Base-by-base conservation (phyloP, 2,797 vertebrate genomes). In the Pagetopsis macropterus region DNA sequence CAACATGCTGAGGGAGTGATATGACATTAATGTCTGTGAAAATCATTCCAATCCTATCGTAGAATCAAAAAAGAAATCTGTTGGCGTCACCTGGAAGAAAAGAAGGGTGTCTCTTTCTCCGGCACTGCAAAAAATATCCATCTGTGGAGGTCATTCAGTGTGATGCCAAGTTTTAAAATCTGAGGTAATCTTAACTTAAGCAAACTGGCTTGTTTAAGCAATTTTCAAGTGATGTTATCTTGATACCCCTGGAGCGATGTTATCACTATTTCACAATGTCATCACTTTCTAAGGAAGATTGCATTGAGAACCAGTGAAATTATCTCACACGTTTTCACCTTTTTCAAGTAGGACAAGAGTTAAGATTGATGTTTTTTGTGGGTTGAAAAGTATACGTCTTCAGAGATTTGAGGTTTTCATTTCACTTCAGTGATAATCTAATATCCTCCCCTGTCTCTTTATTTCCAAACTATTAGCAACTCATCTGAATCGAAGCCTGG, bases 381-480 rank as follows among this genome's bases (percentile, higher is more conserved):
- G 58, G 59, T 40, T 72, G 64, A 72, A 82, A 64, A 51, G 60
- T 66, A 71, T 65, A 70, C 1, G 44, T 78, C 70, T 66, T 70
- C 9, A 37, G 74, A 69, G 85, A 77, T 59, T 83, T 11, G 10
- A 55, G 67, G 71, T 84, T 83, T 84, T 70, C 51, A 74, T 86
- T 81, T 66, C 71, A 80, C 56, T 62, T 54, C 41, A 46, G 61
- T 64, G n/a, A 81, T 84, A 74, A 81, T 89, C 74, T 85, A 85
- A 88, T 81, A 84, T 80, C 67, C 78, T 71, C 72, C 62, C 60
- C 37, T 60, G 77, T 82, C 70, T 74, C 57, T 72, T 83, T 44
- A 84, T 75, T 88, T 91, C 78, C 85, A 88, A 85, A 69, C 76
- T 83, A 72, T 90, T 84, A 88, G 80, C 83, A 86, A 89, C 56